These are phyloP conservation scores for Pseudobourletiella spinata DNA, from an alignment of 1,140 invertebrate genomes.

Conservation along the genomic window DNA sequence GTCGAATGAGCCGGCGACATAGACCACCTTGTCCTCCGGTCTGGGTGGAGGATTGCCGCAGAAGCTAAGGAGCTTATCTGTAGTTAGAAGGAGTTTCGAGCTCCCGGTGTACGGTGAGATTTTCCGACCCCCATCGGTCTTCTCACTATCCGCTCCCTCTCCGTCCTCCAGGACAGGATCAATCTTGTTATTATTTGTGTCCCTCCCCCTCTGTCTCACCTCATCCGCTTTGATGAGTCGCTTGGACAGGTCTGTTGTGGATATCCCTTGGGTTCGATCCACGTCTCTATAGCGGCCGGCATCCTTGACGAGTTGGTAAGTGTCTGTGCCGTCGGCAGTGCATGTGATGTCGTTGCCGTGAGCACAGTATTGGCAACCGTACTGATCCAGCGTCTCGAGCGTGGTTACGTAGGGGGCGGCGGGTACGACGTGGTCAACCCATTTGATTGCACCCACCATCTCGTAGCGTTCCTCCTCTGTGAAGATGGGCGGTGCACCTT, in stretches of 20 bases:
- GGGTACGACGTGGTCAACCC: slow-evolving; percentile 98
- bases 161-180: too few relatives aligned
- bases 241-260: slow-evolving; percentile 93
- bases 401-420: slow-evolving; percentile 96
- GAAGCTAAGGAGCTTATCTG: slow-evolving; percentile 92
- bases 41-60: not conserved
- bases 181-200: slow-evolving; percentile 62
- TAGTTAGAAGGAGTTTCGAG: slow-evolving; percentile 94
- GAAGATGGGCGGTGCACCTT: slow-evolving; percentile 58
- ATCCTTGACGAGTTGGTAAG: slow-evolving; percentile 77
- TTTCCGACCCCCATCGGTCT: not conserved
- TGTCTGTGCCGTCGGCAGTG: slow-evolving; percentile 90
- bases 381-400: slow-evolving; percentile 89
- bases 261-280: slow-evolving; percentile 81
- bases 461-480: slow-evolving; percentile 69
- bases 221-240: slow-evolving; percentile 70
- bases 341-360: slow-evolving; percentile 95
- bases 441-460: slow-evolving; percentile 99
- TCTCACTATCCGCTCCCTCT: too few relatives aligned
- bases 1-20: slow-evolving; percentile 97
- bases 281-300: slow-evolving; percentile 87
- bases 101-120: slow-evolving; percentile 90
- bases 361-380: slow-evolving; percentile 98
- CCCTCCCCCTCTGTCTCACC: slow-evolving; percentile 49
- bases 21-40: slow-evolving; percentile 74